phyloP scores from a whole-genome alignment of 1,140 invertebrate species.

The Rhopalosiphum padi region DNA sequence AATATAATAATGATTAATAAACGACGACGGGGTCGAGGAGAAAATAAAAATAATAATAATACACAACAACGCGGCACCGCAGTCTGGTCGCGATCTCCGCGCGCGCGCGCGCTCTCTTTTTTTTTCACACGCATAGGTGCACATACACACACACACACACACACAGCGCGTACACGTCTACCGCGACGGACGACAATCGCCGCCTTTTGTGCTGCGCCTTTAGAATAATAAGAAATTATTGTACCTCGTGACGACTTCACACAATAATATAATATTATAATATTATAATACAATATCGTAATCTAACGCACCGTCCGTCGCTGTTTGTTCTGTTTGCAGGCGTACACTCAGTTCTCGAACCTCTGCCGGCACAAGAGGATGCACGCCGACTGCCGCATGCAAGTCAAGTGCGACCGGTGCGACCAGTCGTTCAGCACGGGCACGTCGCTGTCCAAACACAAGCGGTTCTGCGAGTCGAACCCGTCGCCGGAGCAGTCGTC shows the following conservation, averaged over 20 bases:
- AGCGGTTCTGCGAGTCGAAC: conserved; percentile 81
- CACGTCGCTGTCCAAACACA: conserved; percentile 84
- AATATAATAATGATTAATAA: conserved; percentile 33
- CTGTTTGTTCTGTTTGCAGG: conserved; percentile 69
- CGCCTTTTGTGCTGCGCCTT: neutral
- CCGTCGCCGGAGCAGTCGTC: conserved; percentile 60
- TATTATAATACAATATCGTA: neutral
- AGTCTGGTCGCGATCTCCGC: conserved; percentile 11
- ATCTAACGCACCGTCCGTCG: conserved; percentile 9
- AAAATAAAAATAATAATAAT: conserved; percentile 33
- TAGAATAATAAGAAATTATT: too few relatives aligned
- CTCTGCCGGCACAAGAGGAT: conserved; percentile 98
- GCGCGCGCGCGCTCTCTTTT: neutral
- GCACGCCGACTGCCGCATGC: conserved; percentile 89
- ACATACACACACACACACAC: too few relatives aligned
- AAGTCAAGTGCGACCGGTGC: conserved; percentile 92
- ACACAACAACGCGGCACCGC: neutral
- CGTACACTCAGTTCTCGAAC: conserved; percentile 99
- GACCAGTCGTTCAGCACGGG: conserved; percentile 88
- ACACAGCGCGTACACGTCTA: neutral
- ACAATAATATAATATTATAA: too few relatives aligned
- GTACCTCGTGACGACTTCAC: too few relatives aligned
- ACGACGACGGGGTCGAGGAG: too few relatives aligned
- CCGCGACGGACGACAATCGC: neutral
- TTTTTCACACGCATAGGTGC: neutral